These are phyloP conservation scores for Meles meles DNA, from an alignment of 2,113 vertebrate species.

Conservation along the genomic window DNA sequence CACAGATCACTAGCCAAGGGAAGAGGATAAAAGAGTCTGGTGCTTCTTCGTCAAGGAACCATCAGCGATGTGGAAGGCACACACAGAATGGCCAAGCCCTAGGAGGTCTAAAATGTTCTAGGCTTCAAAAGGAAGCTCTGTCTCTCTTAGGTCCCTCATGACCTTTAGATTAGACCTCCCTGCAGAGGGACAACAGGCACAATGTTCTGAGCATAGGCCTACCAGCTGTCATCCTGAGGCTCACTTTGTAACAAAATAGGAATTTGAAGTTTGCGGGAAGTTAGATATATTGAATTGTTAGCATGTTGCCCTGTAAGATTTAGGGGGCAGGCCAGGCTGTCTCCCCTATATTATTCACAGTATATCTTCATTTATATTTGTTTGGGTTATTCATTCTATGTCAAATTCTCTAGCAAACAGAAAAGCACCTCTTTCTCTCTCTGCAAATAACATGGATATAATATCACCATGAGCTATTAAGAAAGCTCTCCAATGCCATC, in stretches of 20 bases:
- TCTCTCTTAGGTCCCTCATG: neutral
- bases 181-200: neutral
- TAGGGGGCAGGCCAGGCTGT: neutral
- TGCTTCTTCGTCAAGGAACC: neutral
- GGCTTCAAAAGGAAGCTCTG: constrained; percentile 46
- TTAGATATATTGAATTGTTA: neutral
- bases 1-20: neutral
- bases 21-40: neutral
- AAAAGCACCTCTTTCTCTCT: neutral
- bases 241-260: neutral
- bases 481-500: neutral
- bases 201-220: neutral
- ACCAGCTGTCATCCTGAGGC: constrained; percentile 1
- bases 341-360: neutral
- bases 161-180: constrained; percentile 43
- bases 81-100: neutral
- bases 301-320: neutral
- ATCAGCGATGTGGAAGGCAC: neutral
- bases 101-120: neutral
- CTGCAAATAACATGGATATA: neutral
- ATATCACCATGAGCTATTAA: neutral
- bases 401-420: neutral
- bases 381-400: neutral
- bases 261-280: constrained; percentile 8
- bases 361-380: neutral